A percentile compares a stretch with the other conserved stretches of the same genome.
These are phyloP conservation scores for Zenarchopterus dispar DNA, from an alignment of 2,797 vertebrate species.

Conservation along the genomic window DNA sequence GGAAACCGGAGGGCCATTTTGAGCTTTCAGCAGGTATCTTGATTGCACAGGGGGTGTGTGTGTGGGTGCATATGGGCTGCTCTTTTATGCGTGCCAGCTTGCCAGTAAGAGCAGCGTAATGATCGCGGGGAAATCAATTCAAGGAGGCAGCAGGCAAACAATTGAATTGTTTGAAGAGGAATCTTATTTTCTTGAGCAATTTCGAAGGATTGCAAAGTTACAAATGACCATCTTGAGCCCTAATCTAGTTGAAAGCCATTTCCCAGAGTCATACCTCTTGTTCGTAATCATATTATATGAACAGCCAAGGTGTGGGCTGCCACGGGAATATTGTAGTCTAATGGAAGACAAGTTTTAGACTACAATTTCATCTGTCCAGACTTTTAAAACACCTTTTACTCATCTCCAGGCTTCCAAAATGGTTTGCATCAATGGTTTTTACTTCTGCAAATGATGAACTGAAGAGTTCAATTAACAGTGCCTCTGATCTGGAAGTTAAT, in stretches of 20 bases:
- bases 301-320: conserved; percentile 40
- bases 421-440: background rate
- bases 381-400: background rate
- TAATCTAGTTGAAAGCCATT: conserved; percentile 63
- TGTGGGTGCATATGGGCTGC: background rate
- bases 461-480: conserved; percentile 17
- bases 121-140: conserved; percentile 65
- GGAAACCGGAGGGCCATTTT: conserved; percentile 57
- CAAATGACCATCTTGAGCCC: conserved; percentile 42
- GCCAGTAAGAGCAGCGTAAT: conserved; percentile 68
- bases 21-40: conserved; percentile 57
- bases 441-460: conserved; percentile 35
- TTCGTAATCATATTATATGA: conserved; percentile 51
- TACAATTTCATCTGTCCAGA: background rate
- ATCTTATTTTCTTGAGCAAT: conserved; percentile 67
- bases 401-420: background rate
- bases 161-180: conserved; percentile 75
- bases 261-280: conserved; percentile 29
- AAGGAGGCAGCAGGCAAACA: conserved; percentile 63
- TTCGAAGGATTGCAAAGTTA: conserved; percentile 49
- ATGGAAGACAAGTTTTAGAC: conserved; percentile 33
- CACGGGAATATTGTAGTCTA: conserved; percentile 41
- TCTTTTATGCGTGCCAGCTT: conserved; percentile 42
- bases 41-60: conserved; percentile 3
- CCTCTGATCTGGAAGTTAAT: conserved; percentile 26